Base-by-base conservation (phyloP, 2,113 vertebrate genomes). In the Amblyopsis rosae region DNA sequence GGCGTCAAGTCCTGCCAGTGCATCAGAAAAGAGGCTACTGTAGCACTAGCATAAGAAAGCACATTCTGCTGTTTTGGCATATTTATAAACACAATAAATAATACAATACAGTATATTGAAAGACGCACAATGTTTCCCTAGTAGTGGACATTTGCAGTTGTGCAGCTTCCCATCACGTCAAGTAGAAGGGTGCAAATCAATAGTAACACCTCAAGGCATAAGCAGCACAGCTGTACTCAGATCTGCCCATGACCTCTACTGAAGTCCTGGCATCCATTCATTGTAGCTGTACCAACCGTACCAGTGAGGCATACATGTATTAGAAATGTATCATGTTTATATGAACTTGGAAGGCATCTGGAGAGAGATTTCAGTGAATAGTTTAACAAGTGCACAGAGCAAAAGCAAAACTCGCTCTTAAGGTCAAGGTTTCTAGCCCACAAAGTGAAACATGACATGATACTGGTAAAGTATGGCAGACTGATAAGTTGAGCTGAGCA, bases 1-100 rank as follows among this genome's bases (percentile, higher is more conserved):
- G 33, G 16, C 66, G 70, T 74, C 69, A 79, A 81, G 67, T 66
- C 45, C 32, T 0, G 69, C 78, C 81, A 80, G n/a, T 0, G 3
- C 69, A 6, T 41, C 13, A 64, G 70, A 51, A 80, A 66, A 69
- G 19, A 60, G 61, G 10, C 12, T 32, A 48, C 47, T 75, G 33
- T 0, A 10, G 67, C 67, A 62, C 59, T 72, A 85, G 47, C 33
- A 45, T 12, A 58, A n/a, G 49, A 59, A 58, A 62, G 58, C 19
- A 53, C 62, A 55, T 59, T 71, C 45, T 67, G 56, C 69, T 32
- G 58, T 53, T 49, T 67, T 64, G 65, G 67, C 41, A 76, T 51
- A 26, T 26, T 12, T 58, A 54, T 33, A 50, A 64, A n/a, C 59
- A 45, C 1, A 51, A 66, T 54, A 50, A 70, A 76, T 12, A 51